Evolutionary conservation across 2,888 invertebrate genomes (phyloP).

Genomic region (Lycia hirtaria): DNA sequence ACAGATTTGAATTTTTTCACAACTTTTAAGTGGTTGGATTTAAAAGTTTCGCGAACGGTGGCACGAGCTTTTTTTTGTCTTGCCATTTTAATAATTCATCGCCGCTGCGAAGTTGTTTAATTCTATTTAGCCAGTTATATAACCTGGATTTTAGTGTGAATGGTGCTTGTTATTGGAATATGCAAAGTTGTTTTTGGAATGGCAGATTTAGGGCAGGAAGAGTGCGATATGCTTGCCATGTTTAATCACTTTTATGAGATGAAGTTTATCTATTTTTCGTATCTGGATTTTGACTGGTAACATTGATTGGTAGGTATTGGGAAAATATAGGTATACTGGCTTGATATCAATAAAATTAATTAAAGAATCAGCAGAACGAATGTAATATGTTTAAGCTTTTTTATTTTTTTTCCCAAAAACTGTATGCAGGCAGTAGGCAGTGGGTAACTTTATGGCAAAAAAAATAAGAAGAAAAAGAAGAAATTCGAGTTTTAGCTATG

Average conservation of each 20-base stretch:
- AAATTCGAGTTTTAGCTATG: too few species aligned
- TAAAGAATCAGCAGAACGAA: too few species aligned
- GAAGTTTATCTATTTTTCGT: neutral
- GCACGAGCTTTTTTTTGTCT: conserved; percentile 41
- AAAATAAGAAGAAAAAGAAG: too few species aligned
- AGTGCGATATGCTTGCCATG: neutral
- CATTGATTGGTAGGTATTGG: too few species aligned
- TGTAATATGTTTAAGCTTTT: too few species aligned
- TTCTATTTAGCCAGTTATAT: conserved; percentile 43
- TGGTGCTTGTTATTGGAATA: conserved; percentile 29
- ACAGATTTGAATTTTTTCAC: conserved; percentile 47
- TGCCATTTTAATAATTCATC: conserved; percentile 48
- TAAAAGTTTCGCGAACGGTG: conserved; percentile 42
- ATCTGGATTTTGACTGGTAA: too few species aligned
- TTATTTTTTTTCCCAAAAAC: too few species aligned
- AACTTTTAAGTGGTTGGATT: conserved; percentile 52
- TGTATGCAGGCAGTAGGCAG: too few species aligned
- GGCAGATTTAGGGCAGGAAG: neutral
- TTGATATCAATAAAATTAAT: too few species aligned
- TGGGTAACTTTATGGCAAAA: too few species aligned
- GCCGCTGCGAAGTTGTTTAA: conserved; percentile 40
- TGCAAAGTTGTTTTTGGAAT: conserved; percentile 17
- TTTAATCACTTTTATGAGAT: neutral
- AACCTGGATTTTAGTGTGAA: conserved; percentile 36
- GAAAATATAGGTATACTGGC: too few species aligned